phyloP scores from a whole-genome alignment of 2,797 vertebrate species.

The Cheirogaleus major region DNA sequence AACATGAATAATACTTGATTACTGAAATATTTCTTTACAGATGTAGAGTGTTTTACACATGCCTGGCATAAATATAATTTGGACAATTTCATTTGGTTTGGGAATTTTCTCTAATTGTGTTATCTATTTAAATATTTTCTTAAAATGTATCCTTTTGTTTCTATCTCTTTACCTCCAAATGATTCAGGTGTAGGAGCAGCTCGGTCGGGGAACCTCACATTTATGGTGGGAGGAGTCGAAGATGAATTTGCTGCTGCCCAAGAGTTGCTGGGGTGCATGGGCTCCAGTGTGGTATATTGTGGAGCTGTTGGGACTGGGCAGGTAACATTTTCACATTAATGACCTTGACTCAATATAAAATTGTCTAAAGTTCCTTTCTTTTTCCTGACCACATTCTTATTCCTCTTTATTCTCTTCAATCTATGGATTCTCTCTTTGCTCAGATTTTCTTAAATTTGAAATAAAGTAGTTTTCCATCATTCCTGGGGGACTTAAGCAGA shows the following conservation, averaged over 20 bases:
- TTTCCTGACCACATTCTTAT: constrained; percentile 1
- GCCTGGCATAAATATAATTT: not conserved
- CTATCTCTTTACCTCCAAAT: not conserved
- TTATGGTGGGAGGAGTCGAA: constrained; percentile 98
- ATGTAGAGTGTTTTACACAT: not conserved
- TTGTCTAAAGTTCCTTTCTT: constrained; percentile 24
- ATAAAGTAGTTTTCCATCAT: constrained; percentile 35
- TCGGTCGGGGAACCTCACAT: constrained; percentile 96
- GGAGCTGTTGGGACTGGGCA: constrained; percentile 97
- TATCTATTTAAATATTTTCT: not conserved
- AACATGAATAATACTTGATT: not conserved
- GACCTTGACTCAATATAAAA: not conserved
- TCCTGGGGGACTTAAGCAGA: not conserved
- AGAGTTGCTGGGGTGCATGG: constrained; percentile 97
- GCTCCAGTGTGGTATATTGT: constrained; percentile 96
- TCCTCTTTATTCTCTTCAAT: constrained; percentile 21
- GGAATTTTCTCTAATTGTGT: not conserved
- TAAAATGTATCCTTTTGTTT: constrained; percentile 22
- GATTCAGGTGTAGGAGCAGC: constrained; percentile 96
- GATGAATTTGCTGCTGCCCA: constrained; percentile 96
- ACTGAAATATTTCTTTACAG: not conserved
- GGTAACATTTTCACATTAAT: constrained; percentile 84
- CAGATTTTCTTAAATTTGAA: constrained; percentile 9
- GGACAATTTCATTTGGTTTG: constrained; percentile 43
- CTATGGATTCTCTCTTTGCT: not conserved